A percentile compares a stretch with the other conserved stretches of the same genome.
Evolutionary conservation across 2,888 invertebrate species (phyloP).

Genomic region (Trichopoda pennipes): DNA sequence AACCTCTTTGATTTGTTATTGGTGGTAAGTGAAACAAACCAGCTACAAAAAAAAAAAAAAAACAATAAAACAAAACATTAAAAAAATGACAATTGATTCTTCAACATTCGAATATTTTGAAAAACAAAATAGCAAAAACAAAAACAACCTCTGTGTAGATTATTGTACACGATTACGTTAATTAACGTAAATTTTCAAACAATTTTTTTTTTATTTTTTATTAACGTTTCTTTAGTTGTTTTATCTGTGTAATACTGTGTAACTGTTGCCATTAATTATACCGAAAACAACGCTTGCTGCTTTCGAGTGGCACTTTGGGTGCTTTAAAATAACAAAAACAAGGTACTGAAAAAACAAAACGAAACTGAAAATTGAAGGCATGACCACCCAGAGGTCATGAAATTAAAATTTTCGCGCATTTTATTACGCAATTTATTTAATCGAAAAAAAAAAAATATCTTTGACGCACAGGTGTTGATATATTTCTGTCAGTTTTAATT

Average conservation of each 20-base stretch:
- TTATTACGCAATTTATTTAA: constrained; percentile 63
- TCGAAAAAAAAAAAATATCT: not conserved
- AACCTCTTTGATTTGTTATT: constrained; percentile 64
- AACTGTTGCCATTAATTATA: constrained; percentile 69
- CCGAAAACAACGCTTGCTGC: constrained; percentile 33
- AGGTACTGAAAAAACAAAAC: constrained; percentile 8
- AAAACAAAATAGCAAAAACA: not conserved
- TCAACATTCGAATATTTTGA: constrained; percentile 54
- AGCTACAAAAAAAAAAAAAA: not conserved
- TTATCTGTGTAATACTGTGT: constrained; percentile 60
- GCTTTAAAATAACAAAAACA: constrained; percentile 37
- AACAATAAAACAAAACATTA: not conserved
- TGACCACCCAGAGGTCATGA: constrained; percentile 68
- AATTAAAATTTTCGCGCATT: constrained; percentile 67
- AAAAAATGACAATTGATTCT: constrained; percentile 68
- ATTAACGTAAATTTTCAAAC: constrained; percentile 68
- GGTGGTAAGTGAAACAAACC: constrained; percentile 40
- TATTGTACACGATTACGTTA: constrained; percentile 69
- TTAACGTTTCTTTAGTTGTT: constrained; percentile 26
- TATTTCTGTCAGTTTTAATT: too few species aligned
- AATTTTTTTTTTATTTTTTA: constrained; percentile 51
- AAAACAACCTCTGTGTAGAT: constrained; percentile 55
- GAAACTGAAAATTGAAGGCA: constrained; percentile 47
- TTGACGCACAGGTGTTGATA: constrained; percentile 25
- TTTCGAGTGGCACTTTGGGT: constrained; percentile 51